phyloP scores from a whole-genome alignment of 2,113 vertebrate species.

The Mastomys coucha region DNA sequence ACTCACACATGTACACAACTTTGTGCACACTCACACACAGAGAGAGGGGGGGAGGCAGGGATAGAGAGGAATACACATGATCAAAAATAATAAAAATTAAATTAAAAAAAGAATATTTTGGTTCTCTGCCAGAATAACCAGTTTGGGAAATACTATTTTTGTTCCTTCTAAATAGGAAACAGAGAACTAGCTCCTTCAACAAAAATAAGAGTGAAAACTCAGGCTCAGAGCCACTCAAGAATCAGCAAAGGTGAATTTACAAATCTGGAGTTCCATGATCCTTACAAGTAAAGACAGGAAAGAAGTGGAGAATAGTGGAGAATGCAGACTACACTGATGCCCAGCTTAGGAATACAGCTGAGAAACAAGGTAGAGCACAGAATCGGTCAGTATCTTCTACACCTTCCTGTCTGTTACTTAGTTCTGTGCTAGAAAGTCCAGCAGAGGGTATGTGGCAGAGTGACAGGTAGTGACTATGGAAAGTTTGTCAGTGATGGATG shows the following conservation, averaged over 20 bases:
- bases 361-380: background rate
- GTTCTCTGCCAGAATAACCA: background rate
- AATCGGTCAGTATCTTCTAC: too few species aligned
- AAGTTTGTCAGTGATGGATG: background rate
- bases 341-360: background rate
- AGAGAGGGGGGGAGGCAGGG: too few species aligned
- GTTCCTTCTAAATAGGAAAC: background rate
- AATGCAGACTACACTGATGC: background rate
- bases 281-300: background rate
- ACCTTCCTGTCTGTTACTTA: background rate
- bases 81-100: background rate
- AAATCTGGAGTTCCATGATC: background rate
- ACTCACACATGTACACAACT: background rate
- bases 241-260: background rate
- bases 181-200: background rate
- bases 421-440: background rate
- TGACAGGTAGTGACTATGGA: background rate
- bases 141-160: background rate
- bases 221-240: background rate
- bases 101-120: background rate
- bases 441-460: background rate
- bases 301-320: background rate
- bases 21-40: background rate
- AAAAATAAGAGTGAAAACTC: background rate
- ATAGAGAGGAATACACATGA: background rate